Percentiles rank a stretch among this genome's conserved stretches.
phyloP scores from a whole-genome alignment of 1,140 invertebrate species.

The Ditylenchus dipsaci region DNA sequence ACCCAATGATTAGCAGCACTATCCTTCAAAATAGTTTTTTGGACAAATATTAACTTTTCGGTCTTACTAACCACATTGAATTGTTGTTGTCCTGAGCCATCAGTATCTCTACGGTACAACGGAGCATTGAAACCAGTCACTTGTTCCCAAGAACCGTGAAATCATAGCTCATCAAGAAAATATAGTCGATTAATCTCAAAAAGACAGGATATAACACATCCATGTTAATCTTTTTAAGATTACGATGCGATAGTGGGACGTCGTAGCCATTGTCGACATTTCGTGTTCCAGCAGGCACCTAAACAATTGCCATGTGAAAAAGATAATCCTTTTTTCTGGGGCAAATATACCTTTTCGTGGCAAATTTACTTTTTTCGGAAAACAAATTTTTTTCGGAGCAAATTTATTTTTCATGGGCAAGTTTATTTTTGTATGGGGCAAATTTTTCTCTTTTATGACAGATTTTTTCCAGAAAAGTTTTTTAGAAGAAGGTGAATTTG shows the following conservation, averaged over 20 bases:
- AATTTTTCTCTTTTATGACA: no score
- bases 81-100: constrained; percentile 21
- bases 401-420: no score
- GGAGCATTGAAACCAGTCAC: constrained; percentile 56
- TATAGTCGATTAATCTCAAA: constrained; percentile 55
- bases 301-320: no score
- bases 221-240: no score
- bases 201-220: no score
- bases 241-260: constrained; percentile 58
- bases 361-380: no score
- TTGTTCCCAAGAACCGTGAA: constrained; percentile 54
- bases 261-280: constrained; percentile 61
- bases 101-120: constrained; percentile 36
- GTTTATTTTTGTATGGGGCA: no score
- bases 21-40: constrained; percentile 64
- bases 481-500: no score
- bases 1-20: constrained; percentile 86
- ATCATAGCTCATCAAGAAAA: constrained; percentile 58
- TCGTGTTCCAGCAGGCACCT: constrained; percentile 57
- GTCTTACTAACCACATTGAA: constrained; percentile 56
- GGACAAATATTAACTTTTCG: neutral
- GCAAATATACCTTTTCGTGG: no score
- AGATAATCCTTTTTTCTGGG: no score
- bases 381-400: no score
- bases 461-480: no score